A percentile compares a stretch with the other conserved stretches of the same genome.
Evolutionary conservation across 2,113 vertebrate genomes (phyloP).

Genomic region (Pelmatolapia mariae): DNA sequence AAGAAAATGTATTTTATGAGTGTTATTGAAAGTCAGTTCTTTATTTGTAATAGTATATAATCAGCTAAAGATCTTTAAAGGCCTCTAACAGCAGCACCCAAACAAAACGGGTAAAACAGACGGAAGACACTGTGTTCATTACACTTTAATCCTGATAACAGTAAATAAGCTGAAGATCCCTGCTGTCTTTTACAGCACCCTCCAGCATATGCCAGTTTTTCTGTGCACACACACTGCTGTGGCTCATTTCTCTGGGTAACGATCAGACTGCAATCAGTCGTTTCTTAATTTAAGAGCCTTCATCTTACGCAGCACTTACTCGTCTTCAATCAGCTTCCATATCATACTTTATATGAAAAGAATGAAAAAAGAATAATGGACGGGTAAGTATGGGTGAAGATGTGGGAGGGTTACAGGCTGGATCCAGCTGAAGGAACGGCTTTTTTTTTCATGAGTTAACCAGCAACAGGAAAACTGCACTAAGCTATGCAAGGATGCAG

Average conservation of each 20-base stretch:
- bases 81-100: background rate
- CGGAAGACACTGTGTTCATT: background rate
- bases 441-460: background rate
- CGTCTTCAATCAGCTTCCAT: background rate
- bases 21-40: background rate
- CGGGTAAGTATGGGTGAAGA: background rate
- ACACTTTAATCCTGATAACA: slow-evolving; percentile 1
- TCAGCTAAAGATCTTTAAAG: background rate
- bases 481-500: background rate
- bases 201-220: slow-evolving; percentile 8
- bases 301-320: background rate
- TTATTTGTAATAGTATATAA: background rate
- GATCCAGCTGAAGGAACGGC: background rate
- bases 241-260: slow-evolving; percentile 16
- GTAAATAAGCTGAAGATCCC: slow-evolving; percentile 36
- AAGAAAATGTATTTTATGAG: background rate
- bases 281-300: slow-evolving; percentile 1
- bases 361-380: background rate
- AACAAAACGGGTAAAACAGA: background rate
- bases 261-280: slow-evolving; percentile 45
- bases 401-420: background rate
- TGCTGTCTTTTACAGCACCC: slow-evolving; percentile 3
- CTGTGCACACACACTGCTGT: background rate
- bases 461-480: background rate
- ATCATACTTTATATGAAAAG: background rate